Base-by-base conservation (phyloP, 2,797 vertebrate species). In the Xenopus petersii region DNA sequence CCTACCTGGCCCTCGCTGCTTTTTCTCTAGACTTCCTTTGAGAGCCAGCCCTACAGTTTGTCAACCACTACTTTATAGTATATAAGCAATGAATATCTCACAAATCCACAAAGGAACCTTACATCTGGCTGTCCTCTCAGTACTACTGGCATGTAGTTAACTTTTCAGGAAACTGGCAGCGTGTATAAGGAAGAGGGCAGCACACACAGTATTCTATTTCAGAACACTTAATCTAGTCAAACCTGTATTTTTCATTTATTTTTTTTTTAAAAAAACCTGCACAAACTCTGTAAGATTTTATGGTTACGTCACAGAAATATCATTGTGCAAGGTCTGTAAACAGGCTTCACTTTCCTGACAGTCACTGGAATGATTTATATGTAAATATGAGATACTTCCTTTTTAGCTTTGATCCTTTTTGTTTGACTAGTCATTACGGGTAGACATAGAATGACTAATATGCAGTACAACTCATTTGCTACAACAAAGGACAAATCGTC, bases 381-480 rank as follows among this genome's bases (percentile, higher is more conserved):
- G 65, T 69, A 73, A 68, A 78, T 78, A 78, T 26, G 61, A 48
- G 65, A 70, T 65, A 60, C 61, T 73, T 78, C 24, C 61, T 63
- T 15, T 63, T 36, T 36, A 30, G 61, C 24, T 63, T 70, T 74
- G 71, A 71, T 65, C 67, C 54, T 59, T 42, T 70, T 42, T 59
- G 62, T 64, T 74, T 59, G 76, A 74, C 66, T 74, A 70, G 66
- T 74, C 65, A 69, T 73, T 70, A 74, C 10, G 48, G 71, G 66
- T 21, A 79, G 76, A 69, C 66, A 46, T n/a, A 60, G 15, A 26
- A 70, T 79, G 76, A 79, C 76, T 79, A 79, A 79, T 74, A 60
- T 46, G 17, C 16, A 69, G 63, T 69, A 26, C 61, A 71, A 60
- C 76, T 79, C 71, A 79, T 79, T 65, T 65, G 56, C 66, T 33